Evolutionary conservation across 2,888 invertebrate genomes (phyloP).

Genomic region (Troides helena): DNA sequence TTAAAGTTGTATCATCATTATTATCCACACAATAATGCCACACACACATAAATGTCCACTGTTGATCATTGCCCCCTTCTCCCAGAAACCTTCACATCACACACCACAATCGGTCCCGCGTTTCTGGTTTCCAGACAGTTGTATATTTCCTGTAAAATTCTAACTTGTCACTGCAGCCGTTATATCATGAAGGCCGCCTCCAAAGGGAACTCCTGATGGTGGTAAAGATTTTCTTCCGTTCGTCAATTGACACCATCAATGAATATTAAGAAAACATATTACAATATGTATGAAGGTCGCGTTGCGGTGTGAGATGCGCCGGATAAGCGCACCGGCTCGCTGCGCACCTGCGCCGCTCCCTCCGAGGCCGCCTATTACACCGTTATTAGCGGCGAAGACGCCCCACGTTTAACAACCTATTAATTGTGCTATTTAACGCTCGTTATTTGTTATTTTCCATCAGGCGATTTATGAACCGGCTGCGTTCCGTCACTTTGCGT

Average conservation of each 20-base stretch:
- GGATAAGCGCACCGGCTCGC: constrained; percentile 42
- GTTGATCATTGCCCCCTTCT: no score
- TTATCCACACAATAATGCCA: no score
- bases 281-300: constrained; percentile 49
- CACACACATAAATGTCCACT: no score
- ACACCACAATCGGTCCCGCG: no score
- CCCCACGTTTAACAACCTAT: constrained; percentile 65
- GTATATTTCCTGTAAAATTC: no score
- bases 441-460: constrained; percentile 43
- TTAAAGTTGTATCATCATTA: no score
- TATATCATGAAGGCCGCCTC: no score
- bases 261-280: constrained; percentile 59
- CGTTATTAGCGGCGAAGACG: constrained; percentile 60
- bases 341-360: constrained; percentile 56
- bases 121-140: no score
- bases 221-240: neutral
- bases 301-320: constrained; percentile 61
- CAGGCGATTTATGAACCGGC: constrained; percentile 20
- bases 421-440: constrained; percentile 70
- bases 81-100: no score
- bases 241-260: constrained; percentile 11
- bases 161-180: no score
- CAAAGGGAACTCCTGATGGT: neutral
- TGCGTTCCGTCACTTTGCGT: neutral
- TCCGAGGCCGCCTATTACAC: constrained; percentile 62